phyloP scores from a whole-genome alignment of 2,797 vertebrate genomes.

The Ambastaia sidthimunki region DNA sequence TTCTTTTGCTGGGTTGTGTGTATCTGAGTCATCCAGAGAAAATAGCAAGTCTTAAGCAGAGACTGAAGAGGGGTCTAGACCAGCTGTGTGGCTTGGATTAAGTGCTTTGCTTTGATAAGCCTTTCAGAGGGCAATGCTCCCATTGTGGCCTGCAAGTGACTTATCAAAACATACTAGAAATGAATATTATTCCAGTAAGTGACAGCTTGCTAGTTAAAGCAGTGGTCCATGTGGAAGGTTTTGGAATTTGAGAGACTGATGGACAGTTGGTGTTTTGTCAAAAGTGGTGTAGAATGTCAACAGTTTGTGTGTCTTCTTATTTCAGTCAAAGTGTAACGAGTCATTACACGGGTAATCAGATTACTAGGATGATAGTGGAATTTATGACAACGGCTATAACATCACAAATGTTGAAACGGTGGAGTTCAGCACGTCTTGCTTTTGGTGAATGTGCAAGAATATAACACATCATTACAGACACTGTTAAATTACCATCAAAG shows the following conservation, averaged over 20 bases:
- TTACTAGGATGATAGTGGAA: not conserved
- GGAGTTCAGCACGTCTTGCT: not conserved
- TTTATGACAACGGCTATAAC: not conserved
- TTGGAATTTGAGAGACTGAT: slow-evolving; percentile 1
- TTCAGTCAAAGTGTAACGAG: not conserved
- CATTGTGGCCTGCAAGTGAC: slow-evolving; percentile 16
- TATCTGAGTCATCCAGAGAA: slow-evolving; percentile 24
- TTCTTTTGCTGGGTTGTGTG: not conserved
- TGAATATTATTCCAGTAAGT: not conserved
- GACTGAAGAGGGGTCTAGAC: slow-evolving; percentile 5
- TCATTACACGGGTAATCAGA: not conserved
- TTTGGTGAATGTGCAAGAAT: not conserved
- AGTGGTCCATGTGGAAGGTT: not conserved
- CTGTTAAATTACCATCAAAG: not conserved
- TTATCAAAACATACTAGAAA: not conserved
- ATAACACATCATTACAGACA: too few relatives aligned
- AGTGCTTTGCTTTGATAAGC: slow-evolving; percentile 49
- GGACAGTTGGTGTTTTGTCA: slow-evolving; percentile 41
- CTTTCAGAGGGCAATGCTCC: slow-evolving; percentile 28
- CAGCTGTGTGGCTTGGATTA: slow-evolving; percentile 53
- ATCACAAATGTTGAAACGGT: not conserved
- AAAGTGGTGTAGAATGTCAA: slow-evolving; percentile 45
- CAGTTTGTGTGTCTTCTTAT: slow-evolving; percentile 3
- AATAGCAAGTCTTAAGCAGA: slow-evolving; percentile 51
- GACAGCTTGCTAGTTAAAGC: not conserved